Conservation (phyloP, 2,888 invertebrate species). For the Micoletzkya japonica region DNA sequence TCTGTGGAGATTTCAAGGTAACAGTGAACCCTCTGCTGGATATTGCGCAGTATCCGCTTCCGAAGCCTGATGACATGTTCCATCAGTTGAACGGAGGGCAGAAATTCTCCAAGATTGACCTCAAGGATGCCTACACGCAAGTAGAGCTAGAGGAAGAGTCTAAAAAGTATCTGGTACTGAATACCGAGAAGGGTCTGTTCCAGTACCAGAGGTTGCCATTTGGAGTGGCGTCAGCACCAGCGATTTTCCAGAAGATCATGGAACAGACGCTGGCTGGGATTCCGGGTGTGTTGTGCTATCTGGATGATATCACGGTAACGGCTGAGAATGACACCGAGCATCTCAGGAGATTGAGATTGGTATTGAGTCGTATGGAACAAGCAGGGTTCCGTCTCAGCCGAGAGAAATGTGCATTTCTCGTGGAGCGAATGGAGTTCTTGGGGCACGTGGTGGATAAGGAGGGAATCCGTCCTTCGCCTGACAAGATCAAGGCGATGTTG, state of each 20-base stretch:
- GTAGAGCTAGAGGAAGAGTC: slow-evolving; percentile 38
- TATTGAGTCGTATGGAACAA: slow-evolving; percentile 36
- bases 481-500: slow-evolving; percentile 48
- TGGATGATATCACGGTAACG: slow-evolving; percentile 46
- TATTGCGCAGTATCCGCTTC: slow-evolving; percentile 33
- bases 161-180: slow-evolving; percentile 32
- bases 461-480: slow-evolving; percentile 41
- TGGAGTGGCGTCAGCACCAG: slow-evolving; percentile 45
- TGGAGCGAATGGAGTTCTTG: slow-evolving; percentile 42
- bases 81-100: slow-evolving; percentile 30
- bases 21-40: slow-evolving; percentile 31
- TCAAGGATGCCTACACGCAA: slow-evolving; percentile 45
- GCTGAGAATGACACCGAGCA: slow-evolving; percentile 36
- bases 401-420: slow-evolving; percentile 46
- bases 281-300: slow-evolving; percentile 33
- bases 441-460: slow-evolving; percentile 42
- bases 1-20: slow-evolving; percentile 29
- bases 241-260: slow-evolving; percentile 45
- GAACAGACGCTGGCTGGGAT: slow-evolving; percentile 41
- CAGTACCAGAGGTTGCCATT: slow-evolving; percentile 44
- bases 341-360: slow-evolving; percentile 30
- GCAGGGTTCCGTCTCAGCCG: slow-evolving; percentile 39
- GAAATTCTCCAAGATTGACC: slow-evolving; percentile 33
- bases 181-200: slow-evolving; percentile 46
- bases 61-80: slow-evolving; percentile 31